phyloP scores from a whole-genome alignment of 2,797 vertebrate genomes.

The Phyllotis vaccarum region DNA sequence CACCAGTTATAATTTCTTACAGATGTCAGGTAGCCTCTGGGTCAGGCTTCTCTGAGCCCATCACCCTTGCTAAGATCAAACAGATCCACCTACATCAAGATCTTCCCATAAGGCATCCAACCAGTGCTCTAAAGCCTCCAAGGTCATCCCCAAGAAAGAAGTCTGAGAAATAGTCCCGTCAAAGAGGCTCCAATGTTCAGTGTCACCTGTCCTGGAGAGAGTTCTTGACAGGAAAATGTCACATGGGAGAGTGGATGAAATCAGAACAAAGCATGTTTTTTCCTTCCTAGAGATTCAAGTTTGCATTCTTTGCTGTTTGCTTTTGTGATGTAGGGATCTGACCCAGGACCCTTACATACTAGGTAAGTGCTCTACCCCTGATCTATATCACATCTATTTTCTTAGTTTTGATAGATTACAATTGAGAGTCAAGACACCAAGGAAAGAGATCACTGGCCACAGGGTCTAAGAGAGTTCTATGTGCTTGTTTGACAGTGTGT shows the following conservation, averaged over 20 bases:
- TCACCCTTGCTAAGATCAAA: neutral
- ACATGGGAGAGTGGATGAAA: neutral
- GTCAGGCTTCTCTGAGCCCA: neutral
- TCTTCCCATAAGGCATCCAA: neutral
- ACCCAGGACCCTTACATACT: neutral
- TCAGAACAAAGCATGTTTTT: fast-evolving
- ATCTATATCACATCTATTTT: neutral
- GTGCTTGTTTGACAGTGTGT: neutral
- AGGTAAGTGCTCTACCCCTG: neutral
- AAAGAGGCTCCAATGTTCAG: neutral
- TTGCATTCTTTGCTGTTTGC: neutral
- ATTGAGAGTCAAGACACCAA: fast-evolving
- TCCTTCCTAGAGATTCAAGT: fast-evolving
- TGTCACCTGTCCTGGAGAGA: neutral
- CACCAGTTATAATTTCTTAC: neutral
- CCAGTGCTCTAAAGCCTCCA: no score
- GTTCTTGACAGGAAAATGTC: neutral
- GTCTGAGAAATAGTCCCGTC: neutral
- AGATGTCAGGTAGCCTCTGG: neutral
- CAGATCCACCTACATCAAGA: neutral
- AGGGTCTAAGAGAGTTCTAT: neutral
- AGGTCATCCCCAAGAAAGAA: neutral
- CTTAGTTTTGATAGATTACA: neutral
- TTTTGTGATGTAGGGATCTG: neutral
- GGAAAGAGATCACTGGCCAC: fast-evolving